phyloP scores from a whole-genome alignment of 2,888 invertebrate genomes.

The Sarcophaga variegata region DNA sequence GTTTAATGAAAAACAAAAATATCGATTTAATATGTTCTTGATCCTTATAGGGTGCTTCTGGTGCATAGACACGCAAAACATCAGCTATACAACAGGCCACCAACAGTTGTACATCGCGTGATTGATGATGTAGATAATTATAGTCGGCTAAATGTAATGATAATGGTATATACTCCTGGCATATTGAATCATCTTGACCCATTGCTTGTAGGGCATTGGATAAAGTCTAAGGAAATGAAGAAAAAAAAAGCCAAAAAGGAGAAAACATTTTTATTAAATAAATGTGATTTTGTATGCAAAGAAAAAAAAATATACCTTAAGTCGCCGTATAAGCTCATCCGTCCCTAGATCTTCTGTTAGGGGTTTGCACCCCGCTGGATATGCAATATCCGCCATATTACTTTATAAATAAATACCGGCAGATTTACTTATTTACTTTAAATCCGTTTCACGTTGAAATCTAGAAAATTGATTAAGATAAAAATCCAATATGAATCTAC shows the following conservation, averaged over 20 bases:
- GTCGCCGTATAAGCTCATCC: slow-evolving; percentile 96
- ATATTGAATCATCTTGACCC: slow-evolving; percentile 97
- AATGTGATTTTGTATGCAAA: not conserved
- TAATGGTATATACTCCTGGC: slow-evolving; percentile 94
- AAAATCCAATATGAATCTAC: not conserved
- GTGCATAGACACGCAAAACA: slow-evolving; percentile 97
- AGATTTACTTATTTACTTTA: slow-evolving; percentile 49
- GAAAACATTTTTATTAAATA: not conserved
- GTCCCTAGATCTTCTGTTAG: slow-evolving; percentile 96
- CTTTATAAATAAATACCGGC: slow-evolving; percentile 52
- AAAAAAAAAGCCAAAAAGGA: not conserved
- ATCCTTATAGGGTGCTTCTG: slow-evolving; percentile 98
- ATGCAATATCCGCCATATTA: slow-evolving; percentile 92
- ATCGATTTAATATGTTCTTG: slow-evolving; percentile 95
- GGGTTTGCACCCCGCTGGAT: slow-evolving; percentile 97
- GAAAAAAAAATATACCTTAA: slow-evolving; percentile 87
- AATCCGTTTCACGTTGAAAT: not conserved
- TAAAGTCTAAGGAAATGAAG: slow-evolving; percentile 85
- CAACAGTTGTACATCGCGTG: slow-evolving; percentile 95
- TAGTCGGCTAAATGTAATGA: slow-evolving; percentile 97
- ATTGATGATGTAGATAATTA: slow-evolving; percentile 93
- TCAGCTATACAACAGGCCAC: slow-evolving; percentile 99
- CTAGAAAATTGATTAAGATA: not conserved
- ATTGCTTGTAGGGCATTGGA: slow-evolving; percentile 97
- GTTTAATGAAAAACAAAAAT: slow-evolving; percentile 96